Conservation (phyloP, 2,797 vertebrate genomes). For the Myotis daubentonii region DNA sequence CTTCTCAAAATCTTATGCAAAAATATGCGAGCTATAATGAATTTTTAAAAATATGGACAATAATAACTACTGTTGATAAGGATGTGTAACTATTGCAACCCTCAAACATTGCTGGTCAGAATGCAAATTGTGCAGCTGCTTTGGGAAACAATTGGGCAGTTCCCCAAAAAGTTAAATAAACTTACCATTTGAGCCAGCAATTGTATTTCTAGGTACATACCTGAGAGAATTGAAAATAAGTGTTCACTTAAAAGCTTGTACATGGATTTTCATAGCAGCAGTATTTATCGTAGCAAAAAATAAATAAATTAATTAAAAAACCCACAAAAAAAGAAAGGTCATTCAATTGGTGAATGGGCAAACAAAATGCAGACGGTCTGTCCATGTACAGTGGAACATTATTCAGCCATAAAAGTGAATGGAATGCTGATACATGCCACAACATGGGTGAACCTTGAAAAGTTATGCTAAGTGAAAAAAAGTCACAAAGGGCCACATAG, state of each 20-base stretch:
- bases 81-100: not conserved
- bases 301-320: not conserved
- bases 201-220: not conserved
- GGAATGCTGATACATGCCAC: not conserved
- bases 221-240: not conserved
- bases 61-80: not conserved
- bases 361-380: not conserved
- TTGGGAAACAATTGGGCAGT: not conserved
- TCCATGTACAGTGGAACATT: not conserved
- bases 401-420: not conserved
- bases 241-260: not conserved
- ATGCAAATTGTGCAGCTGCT: not conserved
- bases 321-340: not conserved
- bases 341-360: not conserved
- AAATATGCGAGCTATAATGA: not conserved
- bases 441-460: not conserved
- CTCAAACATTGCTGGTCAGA: not conserved
- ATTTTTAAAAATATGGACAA: not conserved
- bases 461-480: not conserved
- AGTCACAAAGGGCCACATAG: not conserved
- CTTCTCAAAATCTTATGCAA: not conserved
- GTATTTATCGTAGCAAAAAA: not conserved
- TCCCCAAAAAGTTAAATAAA: not conserved
- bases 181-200: not conserved
- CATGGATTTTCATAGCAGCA: not conserved